Conservation (phyloP, 2,888 invertebrate species). For the Cataglyphis cursor region DNA sequence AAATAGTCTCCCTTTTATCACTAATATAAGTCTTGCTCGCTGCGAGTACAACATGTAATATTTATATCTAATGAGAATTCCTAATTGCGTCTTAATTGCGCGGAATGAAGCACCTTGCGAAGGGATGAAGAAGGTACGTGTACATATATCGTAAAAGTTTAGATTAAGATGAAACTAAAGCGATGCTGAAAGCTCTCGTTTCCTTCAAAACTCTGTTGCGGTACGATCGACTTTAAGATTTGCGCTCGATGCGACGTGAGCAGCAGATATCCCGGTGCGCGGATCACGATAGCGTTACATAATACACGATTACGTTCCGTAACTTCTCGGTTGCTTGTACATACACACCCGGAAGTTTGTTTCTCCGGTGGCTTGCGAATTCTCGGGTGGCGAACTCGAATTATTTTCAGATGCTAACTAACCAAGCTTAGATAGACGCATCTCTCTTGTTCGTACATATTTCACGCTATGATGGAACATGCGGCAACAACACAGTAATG, state of each 20-base stretch:
- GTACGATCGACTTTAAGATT: constrained; percentile 36
- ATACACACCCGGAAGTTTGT: constrained; percentile 41
- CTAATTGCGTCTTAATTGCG: constrained; percentile 23
- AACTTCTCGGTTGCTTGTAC: constrained; percentile 48
- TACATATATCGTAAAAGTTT: constrained; percentile 50
- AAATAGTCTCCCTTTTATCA: constrained; percentile 1
- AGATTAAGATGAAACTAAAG: constrained; percentile 49
- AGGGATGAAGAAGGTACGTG: constrained; percentile 17
- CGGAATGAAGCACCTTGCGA: constrained; percentile 6
- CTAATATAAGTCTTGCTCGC: constrained; percentile 4
- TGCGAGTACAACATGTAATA: constrained; percentile 40
- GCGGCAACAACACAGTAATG: constrained; percentile 2
- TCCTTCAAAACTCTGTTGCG: constrained; percentile 28
- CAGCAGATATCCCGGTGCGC: constrained; percentile 17
- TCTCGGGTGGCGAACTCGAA: constrained; percentile 14
- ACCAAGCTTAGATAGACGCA: constrained; percentile 48
- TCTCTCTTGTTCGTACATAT: constrained; percentile 37
- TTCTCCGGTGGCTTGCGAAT: constrained; percentile 35
- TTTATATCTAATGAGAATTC: constrained; percentile 55
- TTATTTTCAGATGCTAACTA: constrained; percentile 46
- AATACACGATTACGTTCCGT: constrained; percentile 25
- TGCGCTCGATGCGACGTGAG: constrained; percentile 5
- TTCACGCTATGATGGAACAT: constrained; percentile 27
- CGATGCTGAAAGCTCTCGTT: constrained; percentile 12
- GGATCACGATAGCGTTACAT: constrained; percentile 34